phyloP scores from a whole-genome alignment of 2,888 invertebrate species.

The Luperina testacea region DNA sequence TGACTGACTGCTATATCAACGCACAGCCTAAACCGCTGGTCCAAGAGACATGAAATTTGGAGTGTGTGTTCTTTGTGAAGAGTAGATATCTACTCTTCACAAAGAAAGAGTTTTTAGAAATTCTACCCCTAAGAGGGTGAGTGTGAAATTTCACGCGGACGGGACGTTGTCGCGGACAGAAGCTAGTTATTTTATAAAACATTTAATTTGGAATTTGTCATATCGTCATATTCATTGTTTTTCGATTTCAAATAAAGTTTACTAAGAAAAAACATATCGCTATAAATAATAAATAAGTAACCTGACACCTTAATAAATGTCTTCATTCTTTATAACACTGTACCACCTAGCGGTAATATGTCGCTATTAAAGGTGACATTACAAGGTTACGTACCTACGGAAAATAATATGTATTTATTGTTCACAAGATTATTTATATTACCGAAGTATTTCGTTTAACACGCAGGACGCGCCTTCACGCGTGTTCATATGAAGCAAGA shows the following conservation, averaged over 20 bases:
- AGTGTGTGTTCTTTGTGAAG: too few relatives aligned
- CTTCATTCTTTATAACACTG: conserved; percentile 2
- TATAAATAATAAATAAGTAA: not conserved
- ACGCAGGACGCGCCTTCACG: conserved; percentile 1
- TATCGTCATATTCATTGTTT: not conserved
- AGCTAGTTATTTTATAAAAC: not conserved
- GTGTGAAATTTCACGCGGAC: too few relatives aligned
- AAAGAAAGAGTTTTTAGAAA: too few relatives aligned
- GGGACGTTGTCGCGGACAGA: too few relatives aligned
- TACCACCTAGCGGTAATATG: conserved; percentile 9
- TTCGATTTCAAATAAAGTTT: not conserved
- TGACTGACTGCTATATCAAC: too few relatives aligned
- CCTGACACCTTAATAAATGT: conserved; percentile 14
- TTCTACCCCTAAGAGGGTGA: too few relatives aligned
- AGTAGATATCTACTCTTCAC: too few relatives aligned
- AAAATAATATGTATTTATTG: conserved; percentile 41
- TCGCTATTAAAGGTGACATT: conserved; percentile 33
- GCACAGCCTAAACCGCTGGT: too few relatives aligned
- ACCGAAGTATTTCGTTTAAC: conserved; percentile 19
- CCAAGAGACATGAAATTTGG: too few relatives aligned
- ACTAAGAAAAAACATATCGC: not conserved
- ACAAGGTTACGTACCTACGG: conserved; percentile 27
- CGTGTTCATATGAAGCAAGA: conserved; percentile 9
- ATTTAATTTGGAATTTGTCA: not conserved
- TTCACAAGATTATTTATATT: conserved; percentile 39